These are phyloP conservation scores for Tympanoctomys barrerae DNA, from an alignment of 2,797 vertebrate genomes.

Conservation along the genomic window DNA sequence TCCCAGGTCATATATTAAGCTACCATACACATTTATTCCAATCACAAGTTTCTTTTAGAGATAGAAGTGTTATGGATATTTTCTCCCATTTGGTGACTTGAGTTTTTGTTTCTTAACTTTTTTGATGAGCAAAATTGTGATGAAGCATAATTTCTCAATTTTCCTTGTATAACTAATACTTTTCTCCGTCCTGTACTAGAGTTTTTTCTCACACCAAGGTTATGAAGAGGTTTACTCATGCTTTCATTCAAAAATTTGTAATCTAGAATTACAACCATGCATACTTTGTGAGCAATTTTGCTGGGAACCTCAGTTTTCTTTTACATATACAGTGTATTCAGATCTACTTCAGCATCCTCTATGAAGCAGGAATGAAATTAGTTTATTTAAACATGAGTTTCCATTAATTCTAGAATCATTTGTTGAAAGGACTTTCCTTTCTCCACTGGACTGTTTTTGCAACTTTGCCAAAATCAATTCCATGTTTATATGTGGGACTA, in stretches of 20 bases:
- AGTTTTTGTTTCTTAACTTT: constrained; percentile 38
- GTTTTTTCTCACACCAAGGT: neutral
- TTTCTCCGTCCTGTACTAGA: neutral
- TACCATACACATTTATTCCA: neutral
- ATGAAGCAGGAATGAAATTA: neutral
- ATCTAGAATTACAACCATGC: neutral
- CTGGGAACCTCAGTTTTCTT: neutral
- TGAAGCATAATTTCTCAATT: neutral
- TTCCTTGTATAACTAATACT: neutral
- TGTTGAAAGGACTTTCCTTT: neutral
- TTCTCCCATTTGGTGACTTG: neutral
- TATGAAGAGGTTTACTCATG: neutral
- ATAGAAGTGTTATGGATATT: neutral
- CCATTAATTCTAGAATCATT: neutral
- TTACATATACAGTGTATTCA: neutral
- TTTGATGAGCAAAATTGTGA: constrained; percentile 7
- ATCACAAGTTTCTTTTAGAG: neutral
- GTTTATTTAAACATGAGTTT: neutral
- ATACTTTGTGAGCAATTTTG: neutral
- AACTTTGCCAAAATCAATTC: constrained; percentile 39
- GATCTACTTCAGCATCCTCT: neutral
- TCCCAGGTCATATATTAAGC: neutral
- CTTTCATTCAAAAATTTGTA: constrained; percentile 9
- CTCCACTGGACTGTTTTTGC: neutral
- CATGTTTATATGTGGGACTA: constrained; percentile 9